These are phyloP conservation scores for Sebastes vulpes DNA, from an alignment of 2,797 vertebrate species.

Conservation along the genomic window DNA sequence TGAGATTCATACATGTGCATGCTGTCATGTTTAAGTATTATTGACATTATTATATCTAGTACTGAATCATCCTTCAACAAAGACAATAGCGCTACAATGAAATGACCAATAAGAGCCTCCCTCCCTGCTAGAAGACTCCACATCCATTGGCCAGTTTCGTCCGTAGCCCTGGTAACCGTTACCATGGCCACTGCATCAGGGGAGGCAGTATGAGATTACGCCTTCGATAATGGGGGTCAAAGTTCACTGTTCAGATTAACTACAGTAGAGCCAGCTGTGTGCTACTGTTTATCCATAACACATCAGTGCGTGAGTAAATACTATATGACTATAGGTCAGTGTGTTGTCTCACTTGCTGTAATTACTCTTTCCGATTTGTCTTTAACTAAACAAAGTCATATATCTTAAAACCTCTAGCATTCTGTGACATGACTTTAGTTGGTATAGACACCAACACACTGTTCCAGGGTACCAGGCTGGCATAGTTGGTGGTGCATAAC, in stretches of 20 bases:
- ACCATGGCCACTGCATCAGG: conserved; percentile 51
- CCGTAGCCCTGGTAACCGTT: conserved; percentile 48
- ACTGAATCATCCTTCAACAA: neutral
- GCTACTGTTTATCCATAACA: conserved; percentile 4
- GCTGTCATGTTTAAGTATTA: neutral
- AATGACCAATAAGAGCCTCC: neutral
- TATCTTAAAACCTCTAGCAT: neutral
- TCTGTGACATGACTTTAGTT: neutral
- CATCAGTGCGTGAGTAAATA: neutral
- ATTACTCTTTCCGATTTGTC: neutral
- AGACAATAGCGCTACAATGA: neutral
- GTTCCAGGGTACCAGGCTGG: neutral
- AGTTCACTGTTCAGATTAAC: conserved; percentile 37
- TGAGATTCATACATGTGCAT: neutral
- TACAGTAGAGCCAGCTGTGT: conserved; percentile 20
- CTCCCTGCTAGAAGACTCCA: neutral
- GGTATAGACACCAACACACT: neutral
- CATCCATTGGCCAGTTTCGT: conserved; percentile 14
- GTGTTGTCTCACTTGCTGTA: neutral
- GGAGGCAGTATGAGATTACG: conserved; percentile 48
- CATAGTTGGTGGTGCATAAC: no score
- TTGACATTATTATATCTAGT: neutral
- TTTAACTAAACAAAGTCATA: neutral
- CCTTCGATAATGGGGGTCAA: conserved; percentile 50
- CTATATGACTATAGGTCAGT: neutral